Conservation (phyloP, 2,888 invertebrate genomes). For the Gastracanthus pulcherrimus region DNA sequence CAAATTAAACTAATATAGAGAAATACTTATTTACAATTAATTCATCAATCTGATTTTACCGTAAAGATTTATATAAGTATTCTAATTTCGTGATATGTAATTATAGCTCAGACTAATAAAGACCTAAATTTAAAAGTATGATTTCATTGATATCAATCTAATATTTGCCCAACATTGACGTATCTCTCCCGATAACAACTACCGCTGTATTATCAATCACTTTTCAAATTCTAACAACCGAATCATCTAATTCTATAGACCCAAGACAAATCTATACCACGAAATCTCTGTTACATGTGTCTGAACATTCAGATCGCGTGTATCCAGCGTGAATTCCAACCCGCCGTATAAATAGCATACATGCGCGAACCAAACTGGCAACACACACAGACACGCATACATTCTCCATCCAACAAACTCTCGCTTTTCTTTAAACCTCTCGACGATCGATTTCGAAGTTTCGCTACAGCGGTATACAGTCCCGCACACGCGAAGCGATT, state of each 20-base stretch:
- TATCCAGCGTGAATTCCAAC: constrained; percentile 18
- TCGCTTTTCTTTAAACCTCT: constrained; percentile 12
- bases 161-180: constrained; percentile 15
- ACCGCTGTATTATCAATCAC: not conserved
- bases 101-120: not conserved
- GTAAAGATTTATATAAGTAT: too few species aligned
- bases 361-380: not conserved
- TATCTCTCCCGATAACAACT: not conserved
- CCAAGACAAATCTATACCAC: not conserved
- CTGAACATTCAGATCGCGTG: not conserved
- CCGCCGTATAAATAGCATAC: not conserved
- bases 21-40: too few species aligned
- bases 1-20: too few species aligned
- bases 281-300: not conserved
- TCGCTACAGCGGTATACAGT: not conserved
- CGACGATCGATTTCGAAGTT: constrained; percentile 13
- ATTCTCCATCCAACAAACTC: not conserved
- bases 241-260: not conserved
- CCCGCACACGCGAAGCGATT: not conserved
- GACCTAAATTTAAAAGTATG: not conserved
- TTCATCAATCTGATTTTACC: too few species aligned
- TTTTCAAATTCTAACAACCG: constrained; percentile 18
- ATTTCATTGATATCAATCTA: not conserved
- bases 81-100: too few species aligned
- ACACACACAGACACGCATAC: too few species aligned